Evolutionary conservation across 2,888 invertebrate genomes (phyloP).

Genomic region (Auanema freiburgensis): DNA sequence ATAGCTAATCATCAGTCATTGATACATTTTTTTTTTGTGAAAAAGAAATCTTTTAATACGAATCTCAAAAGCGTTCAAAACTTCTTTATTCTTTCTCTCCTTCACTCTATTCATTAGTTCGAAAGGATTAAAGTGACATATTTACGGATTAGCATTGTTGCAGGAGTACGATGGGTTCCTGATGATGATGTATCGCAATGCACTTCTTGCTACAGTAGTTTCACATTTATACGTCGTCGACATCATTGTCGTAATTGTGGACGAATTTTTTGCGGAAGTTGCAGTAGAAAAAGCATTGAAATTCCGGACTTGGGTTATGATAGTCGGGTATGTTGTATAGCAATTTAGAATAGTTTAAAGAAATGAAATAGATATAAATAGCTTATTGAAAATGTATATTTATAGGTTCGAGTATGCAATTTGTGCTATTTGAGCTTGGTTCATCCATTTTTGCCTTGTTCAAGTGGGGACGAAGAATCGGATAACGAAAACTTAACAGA

Average conservation of each 20-base stretch:
- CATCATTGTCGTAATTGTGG: slow-evolving; percentile 98
- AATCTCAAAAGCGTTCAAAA: not conserved
- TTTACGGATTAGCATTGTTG: slow-evolving; percentile 9
- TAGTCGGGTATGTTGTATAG: slow-evolving; percentile 34
- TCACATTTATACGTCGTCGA: slow-evolving; percentile 89
- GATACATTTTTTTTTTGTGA: slow-evolving; percentile 8
- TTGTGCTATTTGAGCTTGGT: slow-evolving; percentile 62
- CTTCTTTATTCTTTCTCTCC: too few relatives aligned
- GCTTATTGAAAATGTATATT: slow-evolving; percentile 2
- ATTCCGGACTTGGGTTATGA: slow-evolving; percentile 64
- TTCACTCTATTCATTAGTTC: not conserved
- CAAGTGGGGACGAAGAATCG: too few relatives aligned
- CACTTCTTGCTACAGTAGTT: slow-evolving; percentile 87
- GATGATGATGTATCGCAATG: slow-evolving; percentile 70
- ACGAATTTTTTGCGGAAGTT: slow-evolving; percentile 61
- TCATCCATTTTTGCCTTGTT: slow-evolving; percentile 54
- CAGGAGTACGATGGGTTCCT: slow-evolving; percentile 80
- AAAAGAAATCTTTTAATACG: slow-evolving; percentile 5
- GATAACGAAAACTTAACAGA: too few relatives aligned
- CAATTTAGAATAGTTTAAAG: not conserved
- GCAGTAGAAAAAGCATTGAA: slow-evolving; percentile 55
- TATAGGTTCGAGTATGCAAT: slow-evolving; percentile 63
- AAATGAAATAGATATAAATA: not conserved
- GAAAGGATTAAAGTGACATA: not conserved
- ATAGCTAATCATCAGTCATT: slow-evolving; percentile 2